Conservation (phyloP, 2,113 vertebrate species). For the Callochromis pleurospilus region DNA sequence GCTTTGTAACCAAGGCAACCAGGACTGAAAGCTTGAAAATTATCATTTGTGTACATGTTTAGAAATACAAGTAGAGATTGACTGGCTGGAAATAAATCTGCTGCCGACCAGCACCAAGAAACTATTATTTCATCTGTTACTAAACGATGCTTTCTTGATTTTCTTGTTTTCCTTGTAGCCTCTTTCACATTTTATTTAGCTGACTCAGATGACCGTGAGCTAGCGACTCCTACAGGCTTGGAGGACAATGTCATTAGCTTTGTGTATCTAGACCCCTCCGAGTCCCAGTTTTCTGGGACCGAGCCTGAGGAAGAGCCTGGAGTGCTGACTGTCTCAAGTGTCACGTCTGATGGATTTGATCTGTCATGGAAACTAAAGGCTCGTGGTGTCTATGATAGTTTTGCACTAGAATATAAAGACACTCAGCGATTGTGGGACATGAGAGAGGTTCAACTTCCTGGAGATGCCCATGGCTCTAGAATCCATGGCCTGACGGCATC, state of each 20-base stretch:
- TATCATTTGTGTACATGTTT: not conserved
- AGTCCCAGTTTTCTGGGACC: constrained; percentile 40
- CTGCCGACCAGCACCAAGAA: not conserved
- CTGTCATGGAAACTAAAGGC: constrained; percentile 44
- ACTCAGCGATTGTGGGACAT: constrained; percentile 18
- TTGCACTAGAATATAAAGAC: constrained; percentile 54
- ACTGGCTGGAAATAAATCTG: not conserved
- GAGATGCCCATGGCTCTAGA: constrained; percentile 47
- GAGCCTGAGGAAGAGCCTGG: constrained; percentile 37
- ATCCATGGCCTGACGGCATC: constrained; percentile 55
- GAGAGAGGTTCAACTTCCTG: constrained; percentile 46
- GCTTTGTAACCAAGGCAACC: not conserved
- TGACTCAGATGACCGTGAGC: constrained; percentile 53
- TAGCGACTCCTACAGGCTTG: constrained; percentile 20
- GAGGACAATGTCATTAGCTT: constrained; percentile 67
- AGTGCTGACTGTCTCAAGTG: constrained; percentile 41
- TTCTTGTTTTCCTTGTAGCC: constrained; percentile 58
- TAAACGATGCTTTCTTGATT: not conserved
- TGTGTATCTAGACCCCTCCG: constrained; percentile 45
- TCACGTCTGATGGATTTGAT: constrained; percentile 57
- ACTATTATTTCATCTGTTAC: not conserved
- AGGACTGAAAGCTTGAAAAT: not conserved
- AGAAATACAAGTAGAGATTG: not conserved
- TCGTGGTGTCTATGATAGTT: constrained; percentile 38
- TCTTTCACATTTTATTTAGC: constrained; percentile 69